Evolutionary conservation across 1,140 invertebrate species (phyloP).

Genomic region (Drosophila biarmipes): DNA sequence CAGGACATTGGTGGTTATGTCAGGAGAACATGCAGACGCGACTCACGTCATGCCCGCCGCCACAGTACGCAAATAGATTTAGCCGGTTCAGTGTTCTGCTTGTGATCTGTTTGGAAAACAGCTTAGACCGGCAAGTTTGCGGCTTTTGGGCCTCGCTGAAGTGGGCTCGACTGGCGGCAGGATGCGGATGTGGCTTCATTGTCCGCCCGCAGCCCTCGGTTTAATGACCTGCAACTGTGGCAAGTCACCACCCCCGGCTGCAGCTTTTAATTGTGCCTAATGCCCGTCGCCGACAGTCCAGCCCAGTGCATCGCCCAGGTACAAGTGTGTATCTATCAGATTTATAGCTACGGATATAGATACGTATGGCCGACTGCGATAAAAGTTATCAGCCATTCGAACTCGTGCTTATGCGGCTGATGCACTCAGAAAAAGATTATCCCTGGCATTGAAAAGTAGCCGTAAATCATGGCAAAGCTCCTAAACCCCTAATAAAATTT

Average conservation of each 20-base stretch:
- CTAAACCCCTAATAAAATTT: too few species aligned
- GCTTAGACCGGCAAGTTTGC: slow-evolving; percentile 22
- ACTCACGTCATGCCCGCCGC: slow-evolving; percentile 57
- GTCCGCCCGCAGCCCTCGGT: slow-evolving; percentile 36
- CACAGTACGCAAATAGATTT: slow-evolving; percentile 72
- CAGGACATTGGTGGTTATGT: slow-evolving; percentile 71
- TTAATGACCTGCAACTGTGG: slow-evolving; percentile 68
- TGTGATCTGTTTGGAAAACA: slow-evolving; percentile 53
- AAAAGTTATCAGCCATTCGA: slow-evolving; percentile 64
- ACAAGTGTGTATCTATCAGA: slow-evolving; percentile 48
- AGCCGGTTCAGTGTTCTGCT: background rate
- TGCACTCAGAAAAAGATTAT: slow-evolving; percentile 1
- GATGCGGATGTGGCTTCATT: slow-evolving; percentile 26
- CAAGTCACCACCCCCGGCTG: slow-evolving; percentile 23
- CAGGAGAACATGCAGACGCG: slow-evolving; percentile 57
- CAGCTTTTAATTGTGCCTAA: slow-evolving; percentile 52
- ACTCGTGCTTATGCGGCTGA: slow-evolving; percentile 30
- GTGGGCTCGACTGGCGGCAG: slow-evolving; percentile 31
- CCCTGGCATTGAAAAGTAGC: background rate
- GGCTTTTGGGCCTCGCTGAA: slow-evolving; percentile 53
- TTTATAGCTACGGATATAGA: slow-evolving; percentile 22
- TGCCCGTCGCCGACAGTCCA: background rate
- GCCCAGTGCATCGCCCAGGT: slow-evolving; percentile 6
- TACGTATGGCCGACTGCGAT: slow-evolving; percentile 40
- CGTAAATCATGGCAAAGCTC: too few species aligned